Base-by-base conservation (phyloP, 2,888 invertebrate genomes). In the Gortyna flavago region DNA sequence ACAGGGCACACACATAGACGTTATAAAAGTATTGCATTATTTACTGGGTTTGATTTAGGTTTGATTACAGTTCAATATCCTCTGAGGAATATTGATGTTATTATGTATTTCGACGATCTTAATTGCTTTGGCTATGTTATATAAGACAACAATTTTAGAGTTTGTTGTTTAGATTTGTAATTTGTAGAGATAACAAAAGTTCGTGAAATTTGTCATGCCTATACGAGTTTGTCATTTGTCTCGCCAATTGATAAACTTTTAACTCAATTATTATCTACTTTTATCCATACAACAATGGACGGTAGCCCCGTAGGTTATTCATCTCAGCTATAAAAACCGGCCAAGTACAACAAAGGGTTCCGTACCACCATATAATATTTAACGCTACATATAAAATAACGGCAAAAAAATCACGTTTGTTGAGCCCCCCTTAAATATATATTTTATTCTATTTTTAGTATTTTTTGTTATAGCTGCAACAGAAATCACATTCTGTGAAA, bases 1-100 rank as follows among this genome's bases (percentile, higher is more conserved):
- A 18, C 21, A 32, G 13, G 54, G 18, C 3, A 59, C 66, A 61
- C 80, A 72, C 62, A 83, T 41, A 59, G 1, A 70, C 1, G 18
- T 21, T 25, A 29, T 54, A 41, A 72, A 44, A 29, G 48, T 73
- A 72, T 57, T 78, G 32, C n/a, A n/a, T n/a, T 64, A 54, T 72
- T 82, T 77, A 66, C 69, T 54, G 25, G 66, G 32, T 67, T 69
- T 83, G 65, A 80, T 80, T 62, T 61, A 25, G 66, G 32, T 67
- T 69, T 82, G 69, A 83, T 83, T 61, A 70, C 35, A 48, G 70
- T 78, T 78, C 57, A 83, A 71, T 38, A 32, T 38, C 61, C 62
- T 72, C 16, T 44, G 29, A 84, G 84, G 72, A 64, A 68, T 68
- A 79, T 64, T 35, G 29, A 64, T 72, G 48, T 54, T 72, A 73